Conservation (phyloP, 2,113 vertebrate genomes). For the Casuarius casuarius region DNA sequence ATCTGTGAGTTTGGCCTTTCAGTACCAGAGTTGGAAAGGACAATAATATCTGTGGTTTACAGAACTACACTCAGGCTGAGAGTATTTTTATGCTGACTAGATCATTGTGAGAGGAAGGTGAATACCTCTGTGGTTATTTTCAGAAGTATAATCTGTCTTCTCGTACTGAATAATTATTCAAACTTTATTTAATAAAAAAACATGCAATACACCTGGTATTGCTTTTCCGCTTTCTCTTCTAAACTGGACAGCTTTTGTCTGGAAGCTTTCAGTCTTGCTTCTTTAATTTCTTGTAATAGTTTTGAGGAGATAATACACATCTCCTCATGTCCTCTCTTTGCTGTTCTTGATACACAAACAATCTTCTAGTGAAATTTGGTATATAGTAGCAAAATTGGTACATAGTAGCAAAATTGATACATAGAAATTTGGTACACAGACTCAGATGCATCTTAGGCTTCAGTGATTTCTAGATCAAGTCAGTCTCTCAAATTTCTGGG, state of each 20-base stretch:
- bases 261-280: not conserved
- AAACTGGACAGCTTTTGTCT: not conserved
- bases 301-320: not conserved
- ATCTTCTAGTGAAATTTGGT: conserved; percentile 7
- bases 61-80: fast-evolving
- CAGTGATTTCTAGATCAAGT: conserved; percentile 9
- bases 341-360: not conserved
- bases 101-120: not conserved
- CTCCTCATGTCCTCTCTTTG: not conserved
- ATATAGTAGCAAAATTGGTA: not conserved
- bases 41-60: not conserved
- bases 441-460: conserved; percentile 14
- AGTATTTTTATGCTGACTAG: not conserved
- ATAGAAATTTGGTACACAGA: not conserved
- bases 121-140: not conserved
- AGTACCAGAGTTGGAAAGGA: not conserved
- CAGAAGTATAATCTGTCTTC: not conserved
- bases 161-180: not conserved
- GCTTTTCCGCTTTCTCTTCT: not conserved
- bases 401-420: no score
- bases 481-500: not conserved
- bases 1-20: not conserved
- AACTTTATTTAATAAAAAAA: not conserved
- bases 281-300: not conserved
- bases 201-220: not conserved